Evolutionary conservation across 1,140 invertebrate species (phyloP), one percentile per base, ranked within the genome.

Genomic region (Drosophila punjabiensis): DNA sequence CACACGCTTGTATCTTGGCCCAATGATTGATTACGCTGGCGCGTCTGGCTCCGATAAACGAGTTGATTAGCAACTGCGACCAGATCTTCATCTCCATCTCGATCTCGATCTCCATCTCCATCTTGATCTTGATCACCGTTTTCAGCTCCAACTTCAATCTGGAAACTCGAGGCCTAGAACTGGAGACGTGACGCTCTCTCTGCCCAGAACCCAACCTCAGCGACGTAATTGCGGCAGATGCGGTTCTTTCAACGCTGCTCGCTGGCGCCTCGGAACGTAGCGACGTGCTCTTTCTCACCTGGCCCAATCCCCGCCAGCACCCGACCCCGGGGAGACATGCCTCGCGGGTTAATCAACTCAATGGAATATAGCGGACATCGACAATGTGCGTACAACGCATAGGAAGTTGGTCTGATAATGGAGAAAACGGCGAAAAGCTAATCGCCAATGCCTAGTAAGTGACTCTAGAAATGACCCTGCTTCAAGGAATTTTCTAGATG

Each of bases 1-100:
- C 65, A 70, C 65, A 70, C 65, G 48, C 65, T 69, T 56, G 50
- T 70, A 70, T 56, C 50, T 56, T 10, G 18, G 20, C 10, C 74
- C 53, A 52, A 82, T 86, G 82, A 86, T 86, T 87, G 83, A 86
- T 86, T 86, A 79, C 79, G 69, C 69, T 76, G 53, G 45, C 30
- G 50, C 63, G 33, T 59, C 58, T 45, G 60, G 45, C 32, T 39
- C 41, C 52, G 79, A 86, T 85, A 79, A 86, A 64, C 58, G 58
- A 59, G 62, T 84, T 84, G 81, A 82, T 83, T 83, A 53, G 67
- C 67, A 70, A 69, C 67, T 53, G 47, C 64, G 67, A 69, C 67
- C 47, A 69, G 45, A 69, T 62, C 65, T 45, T 4, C 45, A 67
- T 67, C 61, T 35, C 45, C 35, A 63, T 53, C 47, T 50, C 37